Evolutionary conservation across 2,113 vertebrate species (phyloP).

Genomic region (Puntigrus tetrazona): DNA sequence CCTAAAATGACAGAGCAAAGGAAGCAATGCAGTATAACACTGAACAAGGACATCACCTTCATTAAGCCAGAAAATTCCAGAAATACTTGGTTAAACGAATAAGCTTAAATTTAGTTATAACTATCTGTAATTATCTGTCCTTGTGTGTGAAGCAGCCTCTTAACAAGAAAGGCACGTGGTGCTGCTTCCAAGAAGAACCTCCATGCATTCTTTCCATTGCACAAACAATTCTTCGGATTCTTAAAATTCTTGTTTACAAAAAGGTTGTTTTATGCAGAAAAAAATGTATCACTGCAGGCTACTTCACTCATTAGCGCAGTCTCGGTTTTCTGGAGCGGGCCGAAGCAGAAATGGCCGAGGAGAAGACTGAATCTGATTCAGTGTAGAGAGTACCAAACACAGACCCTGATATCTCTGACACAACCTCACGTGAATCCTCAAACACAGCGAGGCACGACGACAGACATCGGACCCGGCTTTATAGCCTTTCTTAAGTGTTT

Average conservation of each 20-base stretch:
- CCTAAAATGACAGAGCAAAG: background rate
- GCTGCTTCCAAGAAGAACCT: background rate
- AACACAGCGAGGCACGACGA: background rate
- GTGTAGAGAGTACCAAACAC: too few relatives aligned
- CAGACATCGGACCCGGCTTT: constrained; percentile 11
- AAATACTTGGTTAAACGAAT: background rate
- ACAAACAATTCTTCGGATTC: background rate
- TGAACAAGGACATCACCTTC: background rate
- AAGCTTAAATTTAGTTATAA: background rate
- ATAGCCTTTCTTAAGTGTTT: background rate
- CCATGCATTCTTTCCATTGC: background rate
- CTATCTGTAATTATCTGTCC: background rate
- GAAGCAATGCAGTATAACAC: background rate
- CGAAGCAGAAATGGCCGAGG: too few relatives aligned
- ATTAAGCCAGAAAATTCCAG: background rate
- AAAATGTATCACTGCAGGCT: too few relatives aligned
- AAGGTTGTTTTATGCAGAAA: too few relatives aligned
- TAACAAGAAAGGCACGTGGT: background rate
- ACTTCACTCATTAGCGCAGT: too few relatives aligned
- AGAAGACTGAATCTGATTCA: too few relatives aligned
- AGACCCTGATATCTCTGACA: background rate
- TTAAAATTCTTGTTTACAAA: too few relatives aligned
- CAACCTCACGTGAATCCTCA: constrained; percentile 16
- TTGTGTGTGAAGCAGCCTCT: background rate
- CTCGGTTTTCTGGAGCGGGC: too few relatives aligned